phyloP scores from a whole-genome alignment of 2,113 vertebrate genomes.

The Rafetus swinhoei region DNA sequence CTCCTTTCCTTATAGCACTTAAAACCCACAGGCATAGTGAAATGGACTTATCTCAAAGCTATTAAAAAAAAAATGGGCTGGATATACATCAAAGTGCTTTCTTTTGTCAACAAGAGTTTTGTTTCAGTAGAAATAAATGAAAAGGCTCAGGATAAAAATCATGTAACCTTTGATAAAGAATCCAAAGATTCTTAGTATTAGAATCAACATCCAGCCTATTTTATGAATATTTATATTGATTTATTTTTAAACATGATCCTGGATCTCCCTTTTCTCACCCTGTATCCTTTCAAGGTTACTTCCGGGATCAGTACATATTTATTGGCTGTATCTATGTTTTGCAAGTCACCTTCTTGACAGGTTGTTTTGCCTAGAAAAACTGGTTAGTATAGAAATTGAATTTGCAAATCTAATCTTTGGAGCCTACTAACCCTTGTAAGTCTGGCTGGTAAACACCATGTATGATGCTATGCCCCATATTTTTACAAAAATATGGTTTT shows the following conservation, averaged over 20 bases:
- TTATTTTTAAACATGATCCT: constrained; percentile 31
- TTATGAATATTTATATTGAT: constrained; percentile 6
- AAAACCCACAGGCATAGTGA: neutral
- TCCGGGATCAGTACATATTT: constrained; percentile 11
- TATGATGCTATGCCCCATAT: too few species aligned
- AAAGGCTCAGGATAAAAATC: neutral
- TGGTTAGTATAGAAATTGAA: constrained; percentile 43
- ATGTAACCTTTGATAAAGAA: neutral
- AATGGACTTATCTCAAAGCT: neutral
- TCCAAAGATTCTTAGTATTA: neutral
- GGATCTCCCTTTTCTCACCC: constrained; percentile 32
- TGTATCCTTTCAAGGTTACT: constrained; percentile 25
- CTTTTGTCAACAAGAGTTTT: neutral
- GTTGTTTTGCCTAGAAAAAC: constrained; percentile 61
- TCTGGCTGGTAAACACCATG: constrained; percentile 18
- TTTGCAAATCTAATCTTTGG: constrained; percentile 66
- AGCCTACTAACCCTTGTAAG: constrained; percentile 39
- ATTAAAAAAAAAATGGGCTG: neutral
- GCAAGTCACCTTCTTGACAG: constrained; percentile 70
- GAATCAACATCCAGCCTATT: neutral
- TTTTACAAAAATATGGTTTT: too few species aligned
- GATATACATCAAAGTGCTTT: neutral
- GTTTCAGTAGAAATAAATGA: constrained; percentile 16
- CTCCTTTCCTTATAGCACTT: neutral
- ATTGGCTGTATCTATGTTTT: constrained; percentile 53